Evolutionary conservation across 2,113 vertebrate species (phyloP).

Genomic region (Scartelaos histophorus): DNA sequence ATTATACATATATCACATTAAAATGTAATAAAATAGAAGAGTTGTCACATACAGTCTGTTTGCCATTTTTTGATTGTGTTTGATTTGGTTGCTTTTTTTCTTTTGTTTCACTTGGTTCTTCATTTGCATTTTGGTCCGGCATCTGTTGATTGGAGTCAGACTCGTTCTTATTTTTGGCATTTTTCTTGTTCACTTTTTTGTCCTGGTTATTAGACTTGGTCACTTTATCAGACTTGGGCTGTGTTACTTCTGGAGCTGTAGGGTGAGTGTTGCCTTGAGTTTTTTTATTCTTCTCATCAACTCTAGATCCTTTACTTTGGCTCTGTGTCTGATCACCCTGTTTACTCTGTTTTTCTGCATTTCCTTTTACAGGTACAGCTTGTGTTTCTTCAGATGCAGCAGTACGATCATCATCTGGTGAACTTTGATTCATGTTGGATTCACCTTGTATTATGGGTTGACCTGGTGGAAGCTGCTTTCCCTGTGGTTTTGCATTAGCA

Average conservation of each 20-base stretch:
- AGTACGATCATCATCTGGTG: not conserved
- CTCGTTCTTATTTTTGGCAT: not conserved
- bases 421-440: not conserved
- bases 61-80: not conserved
- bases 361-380: not conserved
- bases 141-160: not conserved
- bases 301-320: not conserved
- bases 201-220: not conserved
- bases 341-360: not conserved
- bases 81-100: constrained; percentile 10
- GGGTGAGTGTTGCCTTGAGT: not conserved
- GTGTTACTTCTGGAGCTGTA: not conserved
- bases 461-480: not conserved
- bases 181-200: not conserved
- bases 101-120: not conserved
- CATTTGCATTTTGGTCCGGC: not conserved
- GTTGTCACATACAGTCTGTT: too few species aligned
- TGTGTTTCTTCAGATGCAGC: not conserved
- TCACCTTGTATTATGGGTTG: not conserved
- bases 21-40: too few species aligned
- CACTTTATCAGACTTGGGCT: not conserved
- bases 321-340: not conserved
- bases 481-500: constrained; percentile 21
- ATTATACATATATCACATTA: too few species aligned
- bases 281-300: not conserved